phyloP scores from a whole-genome alignment of 2,888 invertebrate species.

The Ectropis crepuscularia region DNA sequence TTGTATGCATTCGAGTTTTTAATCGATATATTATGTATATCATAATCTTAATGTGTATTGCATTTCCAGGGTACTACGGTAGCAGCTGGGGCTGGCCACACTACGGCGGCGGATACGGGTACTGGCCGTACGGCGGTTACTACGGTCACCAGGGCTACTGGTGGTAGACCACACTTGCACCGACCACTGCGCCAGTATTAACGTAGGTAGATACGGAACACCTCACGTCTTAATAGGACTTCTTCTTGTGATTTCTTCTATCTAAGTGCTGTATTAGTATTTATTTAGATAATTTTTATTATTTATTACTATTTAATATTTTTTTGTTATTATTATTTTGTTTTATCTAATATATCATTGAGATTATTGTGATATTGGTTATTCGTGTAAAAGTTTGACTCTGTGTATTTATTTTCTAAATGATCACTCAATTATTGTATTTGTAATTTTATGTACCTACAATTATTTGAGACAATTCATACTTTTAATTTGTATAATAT shows the following conservation, averaged over 20 bases:
- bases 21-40: no score
- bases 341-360: background rate
- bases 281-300: conserved; percentile 18
- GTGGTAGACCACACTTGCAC: conserved; percentile 48
- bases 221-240: background rate
- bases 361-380: background rate
- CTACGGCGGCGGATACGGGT: conserved; percentile 49
- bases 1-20: no score
- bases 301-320: background rate
- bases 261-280: conserved; percentile 29
- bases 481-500: no score
- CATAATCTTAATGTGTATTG: background rate
- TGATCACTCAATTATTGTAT: background rate
- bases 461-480: background rate
- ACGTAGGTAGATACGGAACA: background rate
- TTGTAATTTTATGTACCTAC: background rate
- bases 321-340: background rate
- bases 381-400: background rate
- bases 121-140: conserved; percentile 50
- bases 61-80: conserved; percentile 37
- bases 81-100: conserved; percentile 42
- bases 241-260: conserved; percentile 31
- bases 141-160: conserved; percentile 50
- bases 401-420: conserved; percentile 12
- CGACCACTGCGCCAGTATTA: conserved; percentile 47